Percentiles rank a stretch among this genome's conserved stretches.
Evolutionary conservation across 2,113 vertebrate genomes (phyloP).

Genomic region (Ceratotherium simum): DNA sequence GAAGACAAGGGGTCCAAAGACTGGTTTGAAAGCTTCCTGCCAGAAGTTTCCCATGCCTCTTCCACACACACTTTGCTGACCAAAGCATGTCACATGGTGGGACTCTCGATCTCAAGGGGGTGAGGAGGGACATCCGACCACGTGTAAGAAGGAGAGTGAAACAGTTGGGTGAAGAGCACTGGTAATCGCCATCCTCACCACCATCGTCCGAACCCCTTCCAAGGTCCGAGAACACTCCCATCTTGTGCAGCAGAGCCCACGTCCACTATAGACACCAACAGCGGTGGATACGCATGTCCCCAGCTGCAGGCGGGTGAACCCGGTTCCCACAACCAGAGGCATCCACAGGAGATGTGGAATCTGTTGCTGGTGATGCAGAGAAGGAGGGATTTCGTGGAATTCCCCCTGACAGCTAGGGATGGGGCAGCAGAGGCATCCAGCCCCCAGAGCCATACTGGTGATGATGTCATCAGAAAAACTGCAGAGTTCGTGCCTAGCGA

Average conservation of each 20-base stretch:
- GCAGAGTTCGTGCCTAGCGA: not conserved
- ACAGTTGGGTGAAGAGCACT: no score
- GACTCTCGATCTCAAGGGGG: no score
- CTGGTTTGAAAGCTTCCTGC: not conserved
- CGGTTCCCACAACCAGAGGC: not conserved
- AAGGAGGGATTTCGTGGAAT: not conserved
- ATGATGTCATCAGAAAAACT: not conserved
- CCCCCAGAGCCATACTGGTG: not conserved
- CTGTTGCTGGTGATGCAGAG: not conserved
- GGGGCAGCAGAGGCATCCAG: not conserved
- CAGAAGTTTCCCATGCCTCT: not conserved
- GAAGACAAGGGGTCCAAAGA: not conserved
- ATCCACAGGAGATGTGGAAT: not conserved
- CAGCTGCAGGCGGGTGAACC: not conserved
- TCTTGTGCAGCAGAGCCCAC: not conserved
- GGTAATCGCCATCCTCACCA: not conserved
- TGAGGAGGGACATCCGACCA: not conserved
- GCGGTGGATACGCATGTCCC: accelerated
- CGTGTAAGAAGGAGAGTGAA: no score
- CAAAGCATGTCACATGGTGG: not conserved
- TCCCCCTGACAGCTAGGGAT: accelerated
- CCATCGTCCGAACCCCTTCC: not conserved
- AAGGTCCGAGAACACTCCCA: not conserved
- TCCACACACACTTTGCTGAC: not conserved
- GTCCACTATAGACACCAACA: not conserved